Evolutionary conservation across 2,113 vertebrate genomes (phyloP), one percentile per base, ranked within the genome.

Genomic region (Channa maculata): DNA sequence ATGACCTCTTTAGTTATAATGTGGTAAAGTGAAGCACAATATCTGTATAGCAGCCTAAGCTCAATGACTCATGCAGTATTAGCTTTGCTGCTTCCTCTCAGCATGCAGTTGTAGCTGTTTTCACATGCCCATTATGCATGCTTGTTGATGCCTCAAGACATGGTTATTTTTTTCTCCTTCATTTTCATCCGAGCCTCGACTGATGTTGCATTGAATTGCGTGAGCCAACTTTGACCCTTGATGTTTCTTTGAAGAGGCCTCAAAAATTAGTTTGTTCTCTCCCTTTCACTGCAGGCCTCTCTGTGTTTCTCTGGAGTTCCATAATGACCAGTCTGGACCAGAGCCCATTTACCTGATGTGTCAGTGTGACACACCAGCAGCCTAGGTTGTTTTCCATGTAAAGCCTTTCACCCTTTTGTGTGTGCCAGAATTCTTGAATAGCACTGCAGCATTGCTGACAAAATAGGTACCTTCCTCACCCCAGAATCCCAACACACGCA

Each of bases 91-190:
- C 85, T 71, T 91, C 71, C 79, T 75, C 80, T 78, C 83, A 84
- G 76, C 80, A 43, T 80, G 86, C 86, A 67, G 71, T 89, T 79
- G 81, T 83, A 65, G 71, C 80, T 86, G 83, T 90, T 88, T 90
- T 84, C 78, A 77, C 72, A 83, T 69, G 73, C 46, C 79, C 83
- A 89, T 91, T 91, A 83, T 90, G 82, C 88, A 88, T 60, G 80
- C 80, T 89, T 90, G 90, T 90, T 90, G 92, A 91, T 83, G 90
- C 91, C 86, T 78, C 57, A 0, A 88, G 91, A 87, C 87, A 82
- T 65, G 67, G 6, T 75, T 84, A 14, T 81, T 71, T 50, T 68
- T 64, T 36, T 8, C 52, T 37, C 71, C 75, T 81, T 79, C 60
- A 48, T 80, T 90, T 83, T 66, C 38, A 70, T 58, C 60, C 12